Percentiles rank a stretch among this genome's conserved stretches.
Evolutionary conservation across 2,113 vertebrate genomes (phyloP).

Genomic region (Burhinus oedicnemus): DNA sequence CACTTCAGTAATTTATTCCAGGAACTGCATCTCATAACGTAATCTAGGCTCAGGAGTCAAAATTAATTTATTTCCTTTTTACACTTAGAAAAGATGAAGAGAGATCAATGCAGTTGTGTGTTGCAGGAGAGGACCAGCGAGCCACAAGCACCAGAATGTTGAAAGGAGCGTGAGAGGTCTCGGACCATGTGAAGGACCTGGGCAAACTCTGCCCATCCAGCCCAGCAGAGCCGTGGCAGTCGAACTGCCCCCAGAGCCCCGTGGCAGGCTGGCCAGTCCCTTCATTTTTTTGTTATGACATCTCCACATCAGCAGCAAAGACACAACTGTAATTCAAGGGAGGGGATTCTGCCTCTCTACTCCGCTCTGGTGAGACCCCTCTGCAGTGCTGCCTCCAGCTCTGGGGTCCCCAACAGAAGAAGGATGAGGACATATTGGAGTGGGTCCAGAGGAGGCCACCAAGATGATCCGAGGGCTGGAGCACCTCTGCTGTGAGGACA

Average conservation of each 20-base stretch:
- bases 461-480: not conserved
- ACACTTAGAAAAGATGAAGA: not conserved
- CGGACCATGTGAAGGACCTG: not conserved
- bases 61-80: not conserved
- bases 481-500: not conserved
- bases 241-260: not conserved
- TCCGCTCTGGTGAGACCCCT: not conserved
- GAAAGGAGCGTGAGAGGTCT: not conserved
- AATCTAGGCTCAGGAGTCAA: not conserved
- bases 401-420: not conserved
- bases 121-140: not conserved
- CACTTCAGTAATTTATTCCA: not conserved
- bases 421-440: not conserved
- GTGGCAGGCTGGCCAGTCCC: rapidly evolving
- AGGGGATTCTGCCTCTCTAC: not conserved
- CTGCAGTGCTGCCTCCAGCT: not conserved
- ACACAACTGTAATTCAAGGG: not conserved
- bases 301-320: not conserved
- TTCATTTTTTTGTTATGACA: not conserved
- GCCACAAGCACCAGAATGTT: not conserved
- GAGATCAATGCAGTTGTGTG: not conserved
- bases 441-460: not conserved
- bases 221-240: not conserved
- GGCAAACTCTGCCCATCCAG: not conserved
- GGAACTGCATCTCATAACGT: not conserved